Evolutionary conservation across 2,888 invertebrate genomes (phyloP), one percentile per base, ranked within the genome.

Genomic region (Notocelia uddmanniana): DNA sequence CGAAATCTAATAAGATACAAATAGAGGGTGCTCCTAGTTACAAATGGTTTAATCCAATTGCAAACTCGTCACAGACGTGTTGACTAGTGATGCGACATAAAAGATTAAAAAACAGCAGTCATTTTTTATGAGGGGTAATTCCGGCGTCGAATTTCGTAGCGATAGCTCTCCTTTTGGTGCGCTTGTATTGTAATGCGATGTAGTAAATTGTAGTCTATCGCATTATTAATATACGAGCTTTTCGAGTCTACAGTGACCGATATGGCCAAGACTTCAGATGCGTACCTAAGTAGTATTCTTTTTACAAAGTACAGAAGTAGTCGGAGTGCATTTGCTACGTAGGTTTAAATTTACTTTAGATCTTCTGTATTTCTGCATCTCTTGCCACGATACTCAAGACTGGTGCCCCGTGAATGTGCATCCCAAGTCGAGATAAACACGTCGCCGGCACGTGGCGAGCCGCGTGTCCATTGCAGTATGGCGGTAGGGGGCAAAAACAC

Each of bases 381-480:
- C 26, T 34, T 59, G 10, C n/a, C 31, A 37, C 15, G 55, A 31
- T 55, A 11, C 34, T 37, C 48, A 19, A 52, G 54, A 19, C 66
- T 67, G 50, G 57, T 72, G 59, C 13, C 54, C 18, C 67, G 68
- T 72, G 72, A 34, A 92, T 87, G 90, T 81, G 91, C 92, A 92
- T 92, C 89, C 86, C 80, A 79, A 83, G 84, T 81, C 76, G 83
- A 89, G 91, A 92, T 92, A 90, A 92, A 89, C 85, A 84, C 77
- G 78, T 60, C 76, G 75, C 75, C 54, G 63, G 81, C 93, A 93
- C 93, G 93, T 93, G 93, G 82, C 89, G 50, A 77, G 54, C 91
- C 91, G 87, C 91, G 93, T 92, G 93, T 78, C 83, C 76, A 71
- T 80, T 82, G 82, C 83, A 84, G 85, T 84, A 85, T 83, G 86